A percentile compares a stretch with the other conserved stretches of the same genome.
These are phyloP conservation scores for Cynaeus angustus DNA, from an alignment of 2,888 invertebrate genomes.

Conservation along the genomic window DNA sequence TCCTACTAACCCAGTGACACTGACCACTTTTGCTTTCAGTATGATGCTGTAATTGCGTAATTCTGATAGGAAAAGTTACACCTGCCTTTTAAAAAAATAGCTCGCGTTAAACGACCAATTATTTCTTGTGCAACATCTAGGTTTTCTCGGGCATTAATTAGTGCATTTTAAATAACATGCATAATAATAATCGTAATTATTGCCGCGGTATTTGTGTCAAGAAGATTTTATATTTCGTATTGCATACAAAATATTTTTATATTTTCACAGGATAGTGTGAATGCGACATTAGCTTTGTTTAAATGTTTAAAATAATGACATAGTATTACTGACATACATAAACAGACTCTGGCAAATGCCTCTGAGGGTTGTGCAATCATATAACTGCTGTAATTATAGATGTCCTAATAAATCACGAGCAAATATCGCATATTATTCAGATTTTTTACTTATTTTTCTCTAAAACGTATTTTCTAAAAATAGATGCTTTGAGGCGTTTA, in stretches of 20 bases:
- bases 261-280: background rate
- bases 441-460: too few species aligned
- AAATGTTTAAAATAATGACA: background rate
- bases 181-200: conserved; percentile 30
- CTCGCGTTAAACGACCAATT: conserved; percentile 30
- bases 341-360: background rate
- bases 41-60: conserved; percentile 45
- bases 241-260: background rate
- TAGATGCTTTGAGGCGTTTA: too few species aligned
- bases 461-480: too few species aligned
- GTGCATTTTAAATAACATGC: conserved; percentile 36
- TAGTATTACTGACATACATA: conserved; percentile 1
- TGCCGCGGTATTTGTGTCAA: conserved; percentile 43
- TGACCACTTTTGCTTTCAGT: conserved; percentile 59
- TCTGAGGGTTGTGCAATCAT: conserved; percentile 15
- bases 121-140: conserved; percentile 25
- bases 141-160: conserved; percentile 29
- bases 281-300: background rate
- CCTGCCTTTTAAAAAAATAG: conserved; percentile 27
- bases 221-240: conserved; percentile 27
- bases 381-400: conserved; percentile 13
- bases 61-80: conserved; percentile 36
- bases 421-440: too few species aligned
- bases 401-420: conserved; percentile 26
- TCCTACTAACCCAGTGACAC: conserved; percentile 66